Conservation (phyloP, 2,888 invertebrate species). For the Melolontha melolontha region DNA sequence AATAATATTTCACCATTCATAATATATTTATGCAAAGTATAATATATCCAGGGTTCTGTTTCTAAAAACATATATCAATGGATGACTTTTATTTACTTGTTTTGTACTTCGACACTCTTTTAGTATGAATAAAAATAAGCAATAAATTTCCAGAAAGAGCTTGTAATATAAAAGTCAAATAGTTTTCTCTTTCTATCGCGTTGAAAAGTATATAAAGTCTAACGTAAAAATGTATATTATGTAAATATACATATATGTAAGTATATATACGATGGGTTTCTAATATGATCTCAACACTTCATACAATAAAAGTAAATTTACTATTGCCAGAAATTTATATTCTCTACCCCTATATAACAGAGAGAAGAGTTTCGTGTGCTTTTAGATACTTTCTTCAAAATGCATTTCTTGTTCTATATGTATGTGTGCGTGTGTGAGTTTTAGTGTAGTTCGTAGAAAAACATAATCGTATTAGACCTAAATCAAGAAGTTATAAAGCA, state of each 20-base stretch:
- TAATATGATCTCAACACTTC: slow-evolving; percentile 20
- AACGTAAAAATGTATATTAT: slow-evolving; percentile 33
- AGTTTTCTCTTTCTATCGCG: not conserved
- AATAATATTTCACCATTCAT: not conserved
- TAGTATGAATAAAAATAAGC: slow-evolving; percentile 21
- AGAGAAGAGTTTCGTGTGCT: not conserved
- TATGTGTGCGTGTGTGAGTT: too few relatives aligned
- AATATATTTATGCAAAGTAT: slow-evolving; percentile 1
- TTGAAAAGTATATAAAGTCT: slow-evolving; percentile 11
- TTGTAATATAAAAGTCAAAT: slow-evolving; percentile 32
- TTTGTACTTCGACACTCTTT: slow-evolving; percentile 32
- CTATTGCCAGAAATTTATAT: slow-evolving; percentile 20
- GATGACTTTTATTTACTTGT: slow-evolving; percentile 41
- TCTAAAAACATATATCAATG: slow-evolving; percentile 10
- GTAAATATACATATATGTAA: slow-evolving; percentile 13
- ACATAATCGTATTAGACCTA: too few relatives aligned
- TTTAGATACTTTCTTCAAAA: too few relatives aligned
- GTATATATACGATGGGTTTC: slow-evolving; percentile 18
- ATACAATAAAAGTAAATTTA: not conserved
- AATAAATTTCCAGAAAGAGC: slow-evolving; percentile 25
- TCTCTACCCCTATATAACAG: not conserved
- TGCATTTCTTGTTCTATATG: too few relatives aligned
- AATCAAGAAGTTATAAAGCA: too few relatives aligned
- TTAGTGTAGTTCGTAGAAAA: too few relatives aligned
- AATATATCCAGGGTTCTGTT: not conserved